Conservation (phyloP, 2,113 vertebrate species). For the Nycticorax nycticorax region DNA sequence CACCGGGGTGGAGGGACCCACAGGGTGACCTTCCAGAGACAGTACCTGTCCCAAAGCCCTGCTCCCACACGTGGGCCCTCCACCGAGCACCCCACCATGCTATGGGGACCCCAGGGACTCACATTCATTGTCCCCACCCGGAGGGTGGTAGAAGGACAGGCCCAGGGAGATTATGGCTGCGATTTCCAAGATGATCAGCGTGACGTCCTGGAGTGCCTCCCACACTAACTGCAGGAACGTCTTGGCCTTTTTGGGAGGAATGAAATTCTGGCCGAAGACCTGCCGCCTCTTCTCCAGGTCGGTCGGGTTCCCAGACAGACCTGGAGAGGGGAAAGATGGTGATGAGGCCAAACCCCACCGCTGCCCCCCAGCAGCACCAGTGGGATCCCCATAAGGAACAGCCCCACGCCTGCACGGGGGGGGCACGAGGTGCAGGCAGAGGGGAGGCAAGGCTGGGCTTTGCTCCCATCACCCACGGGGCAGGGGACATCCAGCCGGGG, state of each 20-base stretch:
- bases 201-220: slow-evolving; percentile 98
- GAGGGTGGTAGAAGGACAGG: slow-evolving; percentile 93
- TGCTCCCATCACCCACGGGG: neutral
- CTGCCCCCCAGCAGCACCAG: no score
- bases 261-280: slow-evolving; percentile 88
- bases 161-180: slow-evolving; percentile 95
- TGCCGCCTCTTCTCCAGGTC: slow-evolving; percentile 90
- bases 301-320: slow-evolving; percentile 88
- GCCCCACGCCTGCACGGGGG: accelerated
- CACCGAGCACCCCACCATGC: neutral
- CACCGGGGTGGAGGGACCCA: neutral
- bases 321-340: slow-evolving; percentile 56
- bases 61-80: accelerated
- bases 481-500: neutral
- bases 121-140: slow-evolving; percentile 84
- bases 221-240: slow-evolving; percentile 96
- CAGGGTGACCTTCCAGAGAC: neutral
- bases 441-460: neutral
- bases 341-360: neutral
- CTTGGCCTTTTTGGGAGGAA: slow-evolving; percentile 95
- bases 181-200: slow-evolving; percentile 94
- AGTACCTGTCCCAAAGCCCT: neutral
- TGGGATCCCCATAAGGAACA: neutral
- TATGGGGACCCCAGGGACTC: slow-evolving; percentile 15
- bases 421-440: accelerated